phyloP scores from a whole-genome alignment of 2,888 invertebrate species.

The Harpalus rubripes region DNA sequence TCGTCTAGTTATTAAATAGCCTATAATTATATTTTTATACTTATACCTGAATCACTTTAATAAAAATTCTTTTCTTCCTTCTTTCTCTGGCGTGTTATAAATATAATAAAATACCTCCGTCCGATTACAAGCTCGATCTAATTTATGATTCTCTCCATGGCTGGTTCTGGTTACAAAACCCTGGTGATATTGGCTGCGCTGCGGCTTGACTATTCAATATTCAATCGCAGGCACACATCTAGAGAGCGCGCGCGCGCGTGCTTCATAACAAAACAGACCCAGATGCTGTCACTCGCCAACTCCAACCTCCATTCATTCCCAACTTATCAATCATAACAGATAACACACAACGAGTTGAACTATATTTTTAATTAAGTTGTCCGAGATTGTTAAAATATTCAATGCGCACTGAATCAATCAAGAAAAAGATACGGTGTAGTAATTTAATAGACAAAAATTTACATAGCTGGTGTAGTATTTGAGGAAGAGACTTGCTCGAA shows the following conservation, averaged over 20 bases:
- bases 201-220: not conserved
- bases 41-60: no score
- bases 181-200: not conserved
- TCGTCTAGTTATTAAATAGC: no score
- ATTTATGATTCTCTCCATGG: not conserved
- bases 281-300: not conserved
- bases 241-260: not conserved
- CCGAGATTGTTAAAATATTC: not conserved
- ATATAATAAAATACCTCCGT: not conserved
- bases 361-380: slow-evolving; percentile 7
- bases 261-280: not conserved
- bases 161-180: not conserved
- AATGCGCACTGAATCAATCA: not conserved
- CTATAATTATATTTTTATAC: no score
- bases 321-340: not conserved
- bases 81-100: not conserved
- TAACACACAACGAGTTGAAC: not conserved
- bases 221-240: not conserved
- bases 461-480: not conserved
- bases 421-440: not conserved
- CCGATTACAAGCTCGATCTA: not conserved
- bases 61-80: no score
- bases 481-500: no score
- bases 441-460: not conserved
- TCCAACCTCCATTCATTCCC: not conserved